Percentiles rank a stretch among this genome's conserved stretches.
phyloP scores from a whole-genome alignment of 1,140 invertebrate genomes.

The Agrypnia vestita region DNA sequence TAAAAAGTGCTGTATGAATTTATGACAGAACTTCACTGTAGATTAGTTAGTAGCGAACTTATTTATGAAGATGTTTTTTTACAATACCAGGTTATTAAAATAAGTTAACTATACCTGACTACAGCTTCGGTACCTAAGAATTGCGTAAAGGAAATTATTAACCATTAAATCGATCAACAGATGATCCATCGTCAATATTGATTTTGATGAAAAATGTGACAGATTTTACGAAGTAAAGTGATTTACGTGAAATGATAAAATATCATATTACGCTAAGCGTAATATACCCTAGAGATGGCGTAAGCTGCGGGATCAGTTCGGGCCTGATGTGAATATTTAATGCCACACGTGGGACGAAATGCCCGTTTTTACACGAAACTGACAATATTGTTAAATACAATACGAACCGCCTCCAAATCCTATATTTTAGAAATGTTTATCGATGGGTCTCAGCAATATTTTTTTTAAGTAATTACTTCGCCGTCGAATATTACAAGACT shows the following conservation, averaged over 20 bases:
- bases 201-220: not conserved
- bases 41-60: no score
- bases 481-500: no score
- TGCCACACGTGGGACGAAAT: slow-evolving; percentile 26
- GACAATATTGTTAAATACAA: no score
- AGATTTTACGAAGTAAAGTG: not conserved
- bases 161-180: no score
- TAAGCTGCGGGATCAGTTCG: not conserved
- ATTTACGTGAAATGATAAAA: slow-evolving; percentile 29
- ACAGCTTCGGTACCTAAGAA: no score
- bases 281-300: not conserved
- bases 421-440: no score
- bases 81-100: not conserved
- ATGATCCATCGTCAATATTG: no score
- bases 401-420: no score
- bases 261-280: not conserved
- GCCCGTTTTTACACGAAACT: not conserved
- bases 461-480: no score
- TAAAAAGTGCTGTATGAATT: not conserved
- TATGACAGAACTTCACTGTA: no score
- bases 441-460: no score
- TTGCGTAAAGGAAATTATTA: no score
- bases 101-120: not conserved
- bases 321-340: slow-evolving; percentile 26
- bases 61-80: not conserved